These are phyloP conservation scores for Drosophila setosimentum DNA, from an alignment of 2,888 invertebrate genomes.

Conservation along the genomic window DNA sequence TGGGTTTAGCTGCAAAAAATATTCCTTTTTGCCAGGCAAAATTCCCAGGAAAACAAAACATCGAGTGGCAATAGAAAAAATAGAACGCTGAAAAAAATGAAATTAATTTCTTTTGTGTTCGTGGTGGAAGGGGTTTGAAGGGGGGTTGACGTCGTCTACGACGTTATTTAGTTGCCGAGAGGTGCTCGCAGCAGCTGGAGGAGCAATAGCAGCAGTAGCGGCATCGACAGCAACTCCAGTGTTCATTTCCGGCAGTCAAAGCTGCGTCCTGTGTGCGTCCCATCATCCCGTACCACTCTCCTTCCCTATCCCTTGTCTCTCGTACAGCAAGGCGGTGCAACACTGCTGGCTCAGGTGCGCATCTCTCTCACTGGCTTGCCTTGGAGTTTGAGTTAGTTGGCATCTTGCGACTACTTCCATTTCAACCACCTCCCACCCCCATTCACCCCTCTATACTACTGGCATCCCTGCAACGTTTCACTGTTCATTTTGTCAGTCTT, in stretches of 20 bases:
- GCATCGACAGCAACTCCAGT: conserved; percentile 63
- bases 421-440: not conserved
- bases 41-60: conserved; percentile 68
- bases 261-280: conserved; percentile 64
- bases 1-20: conserved; percentile 76
- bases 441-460: too few relatives aligned
- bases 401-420: conserved; percentile 60
- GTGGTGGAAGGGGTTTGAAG: conserved; percentile 20
- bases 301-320: conserved; percentile 9
- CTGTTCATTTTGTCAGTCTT: conserved; percentile 45
- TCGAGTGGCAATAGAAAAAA: conserved; percentile 58
- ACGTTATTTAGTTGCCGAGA: conserved; percentile 53
- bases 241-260: conserved; percentile 80
- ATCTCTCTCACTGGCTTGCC: conserved; percentile 29
- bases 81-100: conserved; percentile 75
- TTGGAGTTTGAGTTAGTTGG: conserved; percentile 68
- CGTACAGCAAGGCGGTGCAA: conserved; percentile 3
- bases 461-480: conserved; percentile 17
- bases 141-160: conserved; percentile 28
- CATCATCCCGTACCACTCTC: not conserved
- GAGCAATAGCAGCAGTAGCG: conserved; percentile 22
- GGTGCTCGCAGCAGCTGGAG: conserved; percentile 26
- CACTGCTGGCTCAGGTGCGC: conserved; percentile 57
- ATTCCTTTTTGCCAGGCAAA: conserved; percentile 51
- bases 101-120: conserved; percentile 85